phyloP scores from a whole-genome alignment of 2,113 vertebrate species.

The Furnarius figulus region DNA sequence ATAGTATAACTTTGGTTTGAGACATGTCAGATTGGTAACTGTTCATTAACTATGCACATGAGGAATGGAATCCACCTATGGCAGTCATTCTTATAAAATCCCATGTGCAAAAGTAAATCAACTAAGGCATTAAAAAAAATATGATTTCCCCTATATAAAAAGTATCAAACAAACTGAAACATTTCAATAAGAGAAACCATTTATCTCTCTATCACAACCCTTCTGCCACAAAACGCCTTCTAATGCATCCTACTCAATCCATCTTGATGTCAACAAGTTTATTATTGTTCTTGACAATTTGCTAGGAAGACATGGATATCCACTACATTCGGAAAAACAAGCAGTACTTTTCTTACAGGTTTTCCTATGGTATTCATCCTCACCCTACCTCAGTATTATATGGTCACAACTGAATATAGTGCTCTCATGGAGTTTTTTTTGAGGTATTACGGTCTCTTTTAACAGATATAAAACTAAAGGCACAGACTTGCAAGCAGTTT shows the following conservation, averaged over 20 bases:
- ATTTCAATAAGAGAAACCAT: not conserved
- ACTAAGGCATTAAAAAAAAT: not conserved
- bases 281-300: not conserved
- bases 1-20: constrained; percentile 46
- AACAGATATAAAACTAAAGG: not conserved
- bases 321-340: not conserved
- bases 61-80: not conserved
- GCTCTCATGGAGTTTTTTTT: not conserved
- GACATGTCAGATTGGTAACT: not conserved
- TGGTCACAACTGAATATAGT: not conserved
- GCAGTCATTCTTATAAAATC: not conserved
- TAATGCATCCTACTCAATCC: not conserved
- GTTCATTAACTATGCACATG: not conserved
- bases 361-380: not conserved
- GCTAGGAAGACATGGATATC: not conserved
- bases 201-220: not conserved
- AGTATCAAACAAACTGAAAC: not conserved
- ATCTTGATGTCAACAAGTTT: not conserved
- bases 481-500: not conserved
- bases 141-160: not conserved
- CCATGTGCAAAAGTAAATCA: not conserved
- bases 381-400: not conserved
- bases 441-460: not conserved
- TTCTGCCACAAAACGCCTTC: not conserved
- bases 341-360: not conserved